Percentiles rank a stretch among this genome's conserved stretches.
phyloP scores from a whole-genome alignment of 2,113 vertebrate species.

The Pelecanus crispus region DNA sequence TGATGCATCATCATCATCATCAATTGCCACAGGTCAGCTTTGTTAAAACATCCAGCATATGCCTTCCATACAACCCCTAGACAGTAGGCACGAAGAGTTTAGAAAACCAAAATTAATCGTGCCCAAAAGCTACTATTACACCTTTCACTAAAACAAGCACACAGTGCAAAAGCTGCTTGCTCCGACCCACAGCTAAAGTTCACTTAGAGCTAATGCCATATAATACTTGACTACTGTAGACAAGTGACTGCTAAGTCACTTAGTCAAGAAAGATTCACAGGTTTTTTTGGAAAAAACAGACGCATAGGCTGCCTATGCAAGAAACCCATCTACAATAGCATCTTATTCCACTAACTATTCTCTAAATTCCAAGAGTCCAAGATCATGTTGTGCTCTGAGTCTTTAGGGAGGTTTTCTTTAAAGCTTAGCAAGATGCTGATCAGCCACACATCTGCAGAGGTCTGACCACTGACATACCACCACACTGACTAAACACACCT shows the following conservation, averaged over 20 bases:
- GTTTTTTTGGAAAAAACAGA: not conserved
- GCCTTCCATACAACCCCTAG: not conserved
- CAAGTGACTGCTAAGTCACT: not conserved
- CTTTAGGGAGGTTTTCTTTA: not conserved
- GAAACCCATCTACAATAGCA: not conserved
- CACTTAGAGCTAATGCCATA: not conserved
- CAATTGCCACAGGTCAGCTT: not conserved
- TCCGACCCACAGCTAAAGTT: not conserved
- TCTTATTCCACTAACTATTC: not conserved
- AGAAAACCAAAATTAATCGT: not conserved
- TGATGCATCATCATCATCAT: not conserved
- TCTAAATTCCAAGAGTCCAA: not conserved
- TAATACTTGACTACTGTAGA: not conserved
- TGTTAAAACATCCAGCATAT: not conserved
- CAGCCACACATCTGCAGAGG: not conserved
- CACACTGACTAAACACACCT: not conserved
- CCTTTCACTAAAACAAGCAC: not conserved
- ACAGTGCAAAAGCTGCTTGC: not conserved
- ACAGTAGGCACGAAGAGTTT: not conserved
- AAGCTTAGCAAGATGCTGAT: not conserved
- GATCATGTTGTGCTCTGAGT: not conserved
- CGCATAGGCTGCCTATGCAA: not conserved
- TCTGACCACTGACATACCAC: not conserved
- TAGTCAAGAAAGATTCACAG: not conserved
- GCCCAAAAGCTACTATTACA: not conserved